Conservation (phyloP, 2,797 vertebrate genomes). For the Pseudomugil tenellus region DNA sequence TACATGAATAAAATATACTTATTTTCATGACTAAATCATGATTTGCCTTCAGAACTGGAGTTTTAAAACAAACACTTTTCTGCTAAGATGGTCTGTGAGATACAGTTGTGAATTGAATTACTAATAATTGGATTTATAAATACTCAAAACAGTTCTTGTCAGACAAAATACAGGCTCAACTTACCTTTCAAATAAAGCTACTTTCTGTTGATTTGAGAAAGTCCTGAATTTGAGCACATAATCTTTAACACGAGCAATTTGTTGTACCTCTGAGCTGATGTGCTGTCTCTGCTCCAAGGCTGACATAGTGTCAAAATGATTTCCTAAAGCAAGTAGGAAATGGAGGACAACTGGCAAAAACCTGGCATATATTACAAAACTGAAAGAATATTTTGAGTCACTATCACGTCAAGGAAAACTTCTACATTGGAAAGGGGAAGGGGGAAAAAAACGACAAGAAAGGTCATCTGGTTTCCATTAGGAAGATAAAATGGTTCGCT, state of each 20-base stretch:
- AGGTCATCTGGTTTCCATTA: slow-evolving; percentile 99
- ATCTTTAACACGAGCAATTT: slow-evolving; percentile 17
- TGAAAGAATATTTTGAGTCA: slow-evolving; percentile 67
- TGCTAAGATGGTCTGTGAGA: neutral
- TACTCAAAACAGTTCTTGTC: neutral
- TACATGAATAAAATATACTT: neutral
- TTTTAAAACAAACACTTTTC: slow-evolving; percentile 4
- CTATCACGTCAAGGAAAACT: slow-evolving; percentile 87
- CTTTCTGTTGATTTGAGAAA: slow-evolving; percentile 12
- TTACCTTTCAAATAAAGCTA: neutral
- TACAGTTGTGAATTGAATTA: neutral
- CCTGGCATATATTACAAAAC: slow-evolving; percentile 71
- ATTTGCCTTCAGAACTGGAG: neutral
- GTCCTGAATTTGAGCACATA: slow-evolving; percentile 8
- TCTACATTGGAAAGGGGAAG: slow-evolving; percentile 86
- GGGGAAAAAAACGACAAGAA: slow-evolving; percentile 64
- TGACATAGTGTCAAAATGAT: slow-evolving; percentile 28
- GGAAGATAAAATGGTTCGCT: slow-evolving; percentile 99
- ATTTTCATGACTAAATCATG: neutral
- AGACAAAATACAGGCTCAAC: neutral
- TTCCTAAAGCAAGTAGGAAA: slow-evolving; percentile 36
- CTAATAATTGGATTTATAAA: neutral
- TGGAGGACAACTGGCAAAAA: slow-evolving; percentile 59
- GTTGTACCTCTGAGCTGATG: slow-evolving; percentile 8
- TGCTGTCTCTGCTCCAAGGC: slow-evolving; percentile 20